Conservation (phyloP, 2,888 invertebrate species). For the Lagria hirta region DNA sequence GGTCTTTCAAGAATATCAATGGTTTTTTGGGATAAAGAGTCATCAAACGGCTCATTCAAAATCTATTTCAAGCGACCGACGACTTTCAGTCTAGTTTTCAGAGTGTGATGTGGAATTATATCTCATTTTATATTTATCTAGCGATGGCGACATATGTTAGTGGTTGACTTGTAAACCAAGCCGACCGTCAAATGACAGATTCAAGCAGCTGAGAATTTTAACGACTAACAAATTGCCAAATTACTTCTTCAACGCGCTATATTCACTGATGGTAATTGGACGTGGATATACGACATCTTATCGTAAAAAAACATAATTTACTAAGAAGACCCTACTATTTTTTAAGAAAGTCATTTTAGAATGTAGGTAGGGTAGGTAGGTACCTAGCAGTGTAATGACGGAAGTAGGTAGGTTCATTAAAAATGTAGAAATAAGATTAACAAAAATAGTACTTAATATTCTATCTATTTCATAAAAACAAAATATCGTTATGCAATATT, state of each 20-base stretch:
- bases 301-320: constrained; percentile 11
- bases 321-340: constrained; percentile 4
- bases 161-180: constrained; percentile 55
- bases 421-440: no score
- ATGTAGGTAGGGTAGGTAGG: no score
- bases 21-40: no score
- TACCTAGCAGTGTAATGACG: no score
- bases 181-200: constrained; percentile 56
- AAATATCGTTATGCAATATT: no score
- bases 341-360: no score
- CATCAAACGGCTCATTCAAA: constrained; percentile 19
- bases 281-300: constrained; percentile 50
- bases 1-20: no score
- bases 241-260: constrained; percentile 50
- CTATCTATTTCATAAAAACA: no score
- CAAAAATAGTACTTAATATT: no score
- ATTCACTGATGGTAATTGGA: constrained; percentile 54
- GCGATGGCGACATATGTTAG: constrained; percentile 50
- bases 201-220: constrained; percentile 57
- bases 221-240: constrained; percentile 59
- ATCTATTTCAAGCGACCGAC: constrained; percentile 25
- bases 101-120: constrained; percentile 23
- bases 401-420: no score
- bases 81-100: constrained; percentile 23
- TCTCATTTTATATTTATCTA: constrained; percentile 43